Evolutionary conservation across 2,888 invertebrate genomes (phyloP).

Genomic region (Drosophila paramelanica): DNA sequence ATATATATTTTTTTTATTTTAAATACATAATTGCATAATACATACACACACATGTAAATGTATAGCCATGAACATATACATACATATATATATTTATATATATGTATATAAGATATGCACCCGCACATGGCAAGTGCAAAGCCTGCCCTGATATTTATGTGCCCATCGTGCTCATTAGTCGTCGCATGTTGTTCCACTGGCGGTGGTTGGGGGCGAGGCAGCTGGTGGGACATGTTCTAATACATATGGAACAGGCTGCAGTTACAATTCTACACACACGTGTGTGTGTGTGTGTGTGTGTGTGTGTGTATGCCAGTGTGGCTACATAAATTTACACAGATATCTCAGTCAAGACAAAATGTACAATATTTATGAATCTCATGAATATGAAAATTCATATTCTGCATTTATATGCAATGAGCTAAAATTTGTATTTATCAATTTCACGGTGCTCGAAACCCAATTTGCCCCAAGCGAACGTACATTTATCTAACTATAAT

Average conservation of each 20-base stretch:
- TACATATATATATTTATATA: neutral
- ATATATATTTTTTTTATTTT: slow-evolving; percentile 13
- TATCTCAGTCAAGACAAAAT: slow-evolving; percentile 26
- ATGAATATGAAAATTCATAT: slow-evolving; percentile 50
- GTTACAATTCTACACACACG: neutral
- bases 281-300: neutral
- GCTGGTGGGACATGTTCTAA: slow-evolving; percentile 2
- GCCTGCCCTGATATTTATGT: slow-evolving; percentile 27
- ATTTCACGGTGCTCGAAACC: slow-evolving; percentile 20
- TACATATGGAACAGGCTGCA: slow-evolving; percentile 27
- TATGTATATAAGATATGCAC: neutral
- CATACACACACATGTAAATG: neutral
- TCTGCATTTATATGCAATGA: slow-evolving; percentile 45
- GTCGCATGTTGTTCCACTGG: slow-evolving; percentile 1
- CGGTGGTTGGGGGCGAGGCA: neutral
- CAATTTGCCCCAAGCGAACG: slow-evolving; percentile 21
- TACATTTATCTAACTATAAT: neutral
- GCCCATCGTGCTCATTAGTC: slow-evolving; percentile 38
- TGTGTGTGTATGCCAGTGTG: neutral
- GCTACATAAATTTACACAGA: slow-evolving; percentile 29
- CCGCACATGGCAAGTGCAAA: slow-evolving; percentile 11
- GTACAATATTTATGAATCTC: slow-evolving; percentile 36
- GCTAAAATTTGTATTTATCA: slow-evolving; percentile 39
- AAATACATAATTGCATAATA: slow-evolving; percentile 27
- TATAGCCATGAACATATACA: neutral